Conservation (phyloP, 2,797 vertebrate species). For the Sebastes matsubarae region DNA sequence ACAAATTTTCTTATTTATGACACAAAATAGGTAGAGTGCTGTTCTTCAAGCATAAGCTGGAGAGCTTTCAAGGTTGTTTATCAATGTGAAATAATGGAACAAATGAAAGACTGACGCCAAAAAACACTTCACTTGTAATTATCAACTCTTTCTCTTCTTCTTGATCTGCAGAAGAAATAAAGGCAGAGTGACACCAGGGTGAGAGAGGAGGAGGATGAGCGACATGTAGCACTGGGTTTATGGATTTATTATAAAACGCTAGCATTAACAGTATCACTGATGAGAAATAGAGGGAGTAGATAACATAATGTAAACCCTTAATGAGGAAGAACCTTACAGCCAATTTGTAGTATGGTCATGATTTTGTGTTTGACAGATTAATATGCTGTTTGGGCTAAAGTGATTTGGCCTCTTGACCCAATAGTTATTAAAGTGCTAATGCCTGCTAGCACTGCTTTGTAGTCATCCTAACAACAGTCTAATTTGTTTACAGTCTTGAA, state of each 20-base stretch:
- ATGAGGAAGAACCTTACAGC: not conserved
- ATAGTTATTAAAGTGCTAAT: not conserved
- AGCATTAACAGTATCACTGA: not conserved
- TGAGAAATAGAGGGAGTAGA: not conserved
- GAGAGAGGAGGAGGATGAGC: not conserved
- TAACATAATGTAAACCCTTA: not conserved
- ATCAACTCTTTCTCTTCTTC: not conserved
- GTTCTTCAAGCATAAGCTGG: not conserved
- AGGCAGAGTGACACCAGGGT: not conserved
- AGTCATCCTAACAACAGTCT: not conserved
- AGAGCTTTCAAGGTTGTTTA: not conserved
- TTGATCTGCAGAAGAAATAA: constrained; percentile 5
- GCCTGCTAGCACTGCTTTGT: not conserved
- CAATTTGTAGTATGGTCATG: not conserved
- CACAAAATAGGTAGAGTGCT: not conserved
- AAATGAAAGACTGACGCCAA: not conserved
- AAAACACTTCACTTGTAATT: not conserved
- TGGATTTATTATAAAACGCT: not conserved
- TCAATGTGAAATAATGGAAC: not conserved
- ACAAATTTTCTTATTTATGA: not conserved
- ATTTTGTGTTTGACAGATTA: not conserved
- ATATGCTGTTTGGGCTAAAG: not conserved
- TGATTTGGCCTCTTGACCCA: not conserved
- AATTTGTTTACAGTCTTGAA: not conserved
- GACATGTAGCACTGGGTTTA: not conserved